Evolutionary conservation across 2,797 vertebrate species (phyloP).

Genomic region (Coreius guichenoti): DNA sequence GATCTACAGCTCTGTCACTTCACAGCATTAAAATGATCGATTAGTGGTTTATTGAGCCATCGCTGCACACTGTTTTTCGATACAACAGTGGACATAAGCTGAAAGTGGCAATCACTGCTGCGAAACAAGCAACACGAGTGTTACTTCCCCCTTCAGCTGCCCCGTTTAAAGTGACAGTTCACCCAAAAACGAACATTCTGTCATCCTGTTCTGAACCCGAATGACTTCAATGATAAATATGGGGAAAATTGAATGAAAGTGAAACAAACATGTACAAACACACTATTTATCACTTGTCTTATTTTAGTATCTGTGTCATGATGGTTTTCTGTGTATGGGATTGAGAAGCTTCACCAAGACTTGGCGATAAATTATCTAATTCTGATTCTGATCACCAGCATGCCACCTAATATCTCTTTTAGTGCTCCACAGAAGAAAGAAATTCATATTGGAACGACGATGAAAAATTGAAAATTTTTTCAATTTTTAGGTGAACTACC

Average conservation of each 20-base stretch:
- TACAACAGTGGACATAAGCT: not conserved
- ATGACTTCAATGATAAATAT: not conserved
- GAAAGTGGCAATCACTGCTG: not conserved
- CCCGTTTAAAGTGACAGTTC: constrained; percentile 29
- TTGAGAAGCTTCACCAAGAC: not conserved
- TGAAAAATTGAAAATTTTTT: no score
- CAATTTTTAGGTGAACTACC: not conserved
- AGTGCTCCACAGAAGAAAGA: no score
- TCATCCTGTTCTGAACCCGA: not conserved
- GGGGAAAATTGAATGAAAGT: no score
- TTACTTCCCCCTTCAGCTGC: constrained; percentile 4
- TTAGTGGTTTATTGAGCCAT: constrained; percentile 1
- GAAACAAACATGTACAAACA: not conserved
- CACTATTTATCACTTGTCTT: not conserved
- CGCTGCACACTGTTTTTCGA: not conserved
- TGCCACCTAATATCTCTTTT: no score
- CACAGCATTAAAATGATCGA: not conserved
- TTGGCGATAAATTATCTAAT: not conserved
- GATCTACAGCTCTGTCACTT: not conserved
- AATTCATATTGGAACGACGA: not conserved
- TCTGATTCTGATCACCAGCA: not conserved
- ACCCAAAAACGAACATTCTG: not conserved
- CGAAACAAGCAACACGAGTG: not conserved
- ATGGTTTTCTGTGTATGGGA: not conserved
- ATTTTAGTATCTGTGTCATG: not conserved